These are phyloP conservation scores for Cantharis lateralis DNA, from an alignment of 2,888 invertebrate genomes.

Conservation along the genomic window DNA sequence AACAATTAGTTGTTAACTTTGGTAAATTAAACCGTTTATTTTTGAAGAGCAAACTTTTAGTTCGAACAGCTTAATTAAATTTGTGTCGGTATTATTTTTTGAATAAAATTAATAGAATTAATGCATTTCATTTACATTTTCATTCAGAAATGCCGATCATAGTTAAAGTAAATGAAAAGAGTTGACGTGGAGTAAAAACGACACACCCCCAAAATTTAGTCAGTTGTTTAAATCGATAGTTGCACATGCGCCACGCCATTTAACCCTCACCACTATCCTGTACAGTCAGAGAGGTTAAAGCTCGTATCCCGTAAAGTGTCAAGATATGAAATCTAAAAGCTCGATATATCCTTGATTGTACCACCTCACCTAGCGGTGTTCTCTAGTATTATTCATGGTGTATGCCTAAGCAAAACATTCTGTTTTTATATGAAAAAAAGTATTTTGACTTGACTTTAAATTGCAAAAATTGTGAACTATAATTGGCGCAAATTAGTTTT, in stretches of 20 bases:
- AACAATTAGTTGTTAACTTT: not conserved
- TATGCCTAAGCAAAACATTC: conserved; percentile 44
- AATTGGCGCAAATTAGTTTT: not conserved
- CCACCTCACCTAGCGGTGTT: conserved; percentile 49
- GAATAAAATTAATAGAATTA: not conserved
- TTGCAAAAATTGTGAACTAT: not conserved
- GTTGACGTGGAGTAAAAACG: conserved; percentile 37
- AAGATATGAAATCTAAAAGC: conserved; percentile 37
- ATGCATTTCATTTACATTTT: conserved; percentile 1
- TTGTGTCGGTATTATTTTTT: not conserved
- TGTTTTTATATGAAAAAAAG: conserved; percentile 38
- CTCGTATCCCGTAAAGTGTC: conserved; percentile 43
- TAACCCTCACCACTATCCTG: conserved; percentile 38
- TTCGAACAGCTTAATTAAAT: not conserved
- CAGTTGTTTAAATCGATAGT: conserved; percentile 48
- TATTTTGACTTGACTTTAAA: not conserved
- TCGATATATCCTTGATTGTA: conserved; percentile 46
- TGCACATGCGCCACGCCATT: conserved; percentile 39
- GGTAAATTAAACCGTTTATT: not conserved
- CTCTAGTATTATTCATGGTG: conserved; percentile 43
- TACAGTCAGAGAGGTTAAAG: conserved; percentile 44
- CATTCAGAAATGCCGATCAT: not conserved
- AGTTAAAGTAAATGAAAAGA: conserved; percentile 9
- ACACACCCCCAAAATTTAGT: conserved; percentile 42
- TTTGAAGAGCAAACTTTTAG: not conserved